These are phyloP conservation scores for Yasuhikotakia modesta DNA, from an alignment of 2,797 vertebrate genomes.

Conservation along the genomic window DNA sequence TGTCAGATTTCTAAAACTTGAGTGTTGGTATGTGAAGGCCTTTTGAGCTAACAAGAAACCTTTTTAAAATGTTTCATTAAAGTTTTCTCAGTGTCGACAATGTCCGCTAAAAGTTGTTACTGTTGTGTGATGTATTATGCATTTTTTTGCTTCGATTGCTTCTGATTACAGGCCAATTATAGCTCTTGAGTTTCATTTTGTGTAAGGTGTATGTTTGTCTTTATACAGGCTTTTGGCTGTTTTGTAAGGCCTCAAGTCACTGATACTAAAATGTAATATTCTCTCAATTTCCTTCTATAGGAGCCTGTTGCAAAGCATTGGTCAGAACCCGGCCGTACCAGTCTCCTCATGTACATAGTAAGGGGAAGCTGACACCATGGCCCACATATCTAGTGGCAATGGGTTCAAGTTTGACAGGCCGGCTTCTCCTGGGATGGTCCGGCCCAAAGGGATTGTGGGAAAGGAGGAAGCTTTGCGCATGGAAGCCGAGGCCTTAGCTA, in stretches of 20 bases:
- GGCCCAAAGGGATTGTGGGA: slow-evolving; percentile 86
- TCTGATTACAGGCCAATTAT: neutral
- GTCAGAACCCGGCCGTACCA: slow-evolving; percentile 53
- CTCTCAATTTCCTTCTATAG: slow-evolving; percentile 68
- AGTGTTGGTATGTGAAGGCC: neutral
- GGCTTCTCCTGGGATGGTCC: slow-evolving; percentile 65
- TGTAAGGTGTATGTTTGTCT: too few species aligned
- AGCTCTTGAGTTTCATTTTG: neutral
- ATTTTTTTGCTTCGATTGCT: neutral
- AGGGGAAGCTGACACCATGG: slow-evolving; percentile 83
- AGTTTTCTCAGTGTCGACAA: too few species aligned
- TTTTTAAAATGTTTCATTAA: too few species aligned
- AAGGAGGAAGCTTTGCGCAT: slow-evolving; percentile 97
- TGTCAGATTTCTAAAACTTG: neutral
- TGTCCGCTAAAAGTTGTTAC: neutral
- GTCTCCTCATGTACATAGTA: slow-evolving; percentile 74
- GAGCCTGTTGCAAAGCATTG: slow-evolving; percentile 64
- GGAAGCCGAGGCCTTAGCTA: slow-evolving; percentile 95
- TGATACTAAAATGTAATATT: neutral
- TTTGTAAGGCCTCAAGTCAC: neutral
- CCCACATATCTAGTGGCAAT: slow-evolving; percentile 91
- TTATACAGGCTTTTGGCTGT: too few species aligned
- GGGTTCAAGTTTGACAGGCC: slow-evolving; percentile 84
- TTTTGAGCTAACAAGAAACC: neutral
- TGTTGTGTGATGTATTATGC: neutral